Base-by-base conservation (phyloP, 64 coral and sea anemone species). In the Pocillopora damicornis region DNA sequence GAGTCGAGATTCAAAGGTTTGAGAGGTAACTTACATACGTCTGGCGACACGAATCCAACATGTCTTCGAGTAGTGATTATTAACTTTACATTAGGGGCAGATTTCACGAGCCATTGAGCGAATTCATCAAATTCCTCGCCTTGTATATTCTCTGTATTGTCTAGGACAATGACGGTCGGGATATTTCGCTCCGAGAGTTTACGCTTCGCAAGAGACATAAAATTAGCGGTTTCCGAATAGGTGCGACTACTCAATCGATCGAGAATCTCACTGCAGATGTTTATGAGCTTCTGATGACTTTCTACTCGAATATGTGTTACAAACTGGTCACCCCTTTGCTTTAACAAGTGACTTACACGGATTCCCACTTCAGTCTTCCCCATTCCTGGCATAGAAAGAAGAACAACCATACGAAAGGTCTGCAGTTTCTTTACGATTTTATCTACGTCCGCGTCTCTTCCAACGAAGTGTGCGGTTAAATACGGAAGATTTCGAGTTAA, bases 21-120 rank as follows among this genome's bases (percentile, higher is more conserved):
- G 4, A 79, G 51, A 60, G 5, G 77, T 25, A 79, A 20, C 15
- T 22, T 61, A 13, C 26, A 10, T 59, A 79, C 15, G 57, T 26
- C 37, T 1, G 7, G 2, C 30, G 58, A 79, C 59, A 14, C 9
- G 23, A 60, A 59, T 7, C 22, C 58, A 9, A 79, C 58, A 79
- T 79, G 12, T 26, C 14, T 2, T n/a, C 77, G 77, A 79, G 77
- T 79, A 23, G 77, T 79, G 77, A 79, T 79, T 22, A 79, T 79
- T 11, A 79, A 56, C 51, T 79, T 18, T 11, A 61, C 58, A 7
- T 60, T 59, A 0, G 45, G 77, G 12, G 77, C 58, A 9, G 0
- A 60, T 18, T 13, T 25, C 18, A 30, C 45, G 1, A 79, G 36
- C 9, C 20, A 59, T 30, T 60, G 0, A 11, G 57, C 17, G 9